Base-by-base conservation (phyloP, 2,797 vertebrate species). In the Galaxias olidus region DNA sequence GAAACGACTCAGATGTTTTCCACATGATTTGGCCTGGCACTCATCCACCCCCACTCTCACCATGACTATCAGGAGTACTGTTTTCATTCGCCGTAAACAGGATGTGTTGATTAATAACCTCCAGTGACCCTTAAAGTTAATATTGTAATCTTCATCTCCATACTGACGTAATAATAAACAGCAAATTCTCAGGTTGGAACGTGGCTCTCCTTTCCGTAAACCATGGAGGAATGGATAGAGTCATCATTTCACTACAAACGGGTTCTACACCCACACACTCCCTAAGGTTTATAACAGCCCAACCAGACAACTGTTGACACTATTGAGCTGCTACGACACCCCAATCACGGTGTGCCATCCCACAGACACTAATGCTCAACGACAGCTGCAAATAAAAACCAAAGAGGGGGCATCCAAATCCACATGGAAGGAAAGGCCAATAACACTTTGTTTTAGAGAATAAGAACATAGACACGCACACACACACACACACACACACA, bases 61-160 rank as follows among this genome's bases (percentile, higher is more conserved):
- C 15, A 40, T 51, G 43, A 67, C 70, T 59, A 50, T 58, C 7
- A 43, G 8, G 12, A 65, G 15, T 52, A 61, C 50, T 79, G 78
- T 78, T 85, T 80, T 72, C 71, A 69, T 65, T 63, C 47, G 67
- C 49, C 1, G 40, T 86, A 87, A 88, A 90, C 86, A 88, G 84
- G 86, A 85, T 71, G 72, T 51, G 59, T 65, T 83, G 66, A 73
- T 77, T 75, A 77, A 73, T 63, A 73, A 80, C 69, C 72, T 3
- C 30, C 30, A 30, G 20, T 18, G 73, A 74, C 70, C 68, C 63
- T 64, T 79, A 64, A 73, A 69, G 60, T 44, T 65, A 71, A 83
- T 74, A 59, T 76, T 72, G 75, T 75, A 45, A 69, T 70, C 73
- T 73, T 12, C 51, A 68, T 59, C 62, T 80, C 79, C 87, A 83